A percentile compares a stretch with the other conserved stretches of the same genome.
Evolutionary conservation across 2,797 vertebrate species (phyloP).

Genomic region (Lepilemur ruficaudatus): DNA sequence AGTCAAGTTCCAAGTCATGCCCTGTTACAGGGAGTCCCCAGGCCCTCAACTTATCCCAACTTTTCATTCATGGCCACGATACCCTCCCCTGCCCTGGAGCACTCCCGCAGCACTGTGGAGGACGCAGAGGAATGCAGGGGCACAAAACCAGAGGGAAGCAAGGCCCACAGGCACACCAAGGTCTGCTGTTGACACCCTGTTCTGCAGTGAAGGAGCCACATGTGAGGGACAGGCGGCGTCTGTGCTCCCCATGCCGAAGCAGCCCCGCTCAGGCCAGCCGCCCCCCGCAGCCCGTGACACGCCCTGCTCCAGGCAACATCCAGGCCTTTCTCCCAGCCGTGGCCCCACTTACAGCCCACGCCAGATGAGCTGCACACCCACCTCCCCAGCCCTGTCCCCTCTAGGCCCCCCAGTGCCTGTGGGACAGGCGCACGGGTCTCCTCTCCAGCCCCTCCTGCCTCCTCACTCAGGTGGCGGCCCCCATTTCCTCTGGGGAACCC

Average conservation of each 20-base stretch:
- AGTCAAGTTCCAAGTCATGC: not conserved
- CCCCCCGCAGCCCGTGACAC: accelerated
- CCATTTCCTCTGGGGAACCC: not conserved
- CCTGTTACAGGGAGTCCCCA: not conserved
- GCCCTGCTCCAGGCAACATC: not conserved
- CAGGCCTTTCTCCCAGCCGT: not conserved
- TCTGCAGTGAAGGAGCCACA: not conserved
- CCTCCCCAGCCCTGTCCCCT: not conserved
- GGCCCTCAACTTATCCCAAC: too few species aligned
- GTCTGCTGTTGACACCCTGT: not conserved
- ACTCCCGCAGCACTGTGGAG: not conserved
- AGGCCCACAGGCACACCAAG: too few species aligned
- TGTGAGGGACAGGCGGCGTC: not conserved
- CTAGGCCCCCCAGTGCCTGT: not conserved
- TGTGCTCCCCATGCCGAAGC: not conserved
- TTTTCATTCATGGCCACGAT: not conserved
- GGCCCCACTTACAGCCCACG: not conserved
- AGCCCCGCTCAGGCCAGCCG: too few species aligned
- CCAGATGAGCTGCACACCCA: not conserved
- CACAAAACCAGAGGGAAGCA: not conserved
- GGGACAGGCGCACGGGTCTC: not conserved
- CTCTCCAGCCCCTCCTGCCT: not conserved
- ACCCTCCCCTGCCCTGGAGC: not conserved
- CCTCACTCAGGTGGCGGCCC: not conserved
- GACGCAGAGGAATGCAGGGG: accelerated